Percentiles rank a stretch among this genome's conserved stretches.
Evolutionary conservation across 2,113 vertebrate genomes (phyloP).

Genomic region (Stigmatopora nigra): DNA sequence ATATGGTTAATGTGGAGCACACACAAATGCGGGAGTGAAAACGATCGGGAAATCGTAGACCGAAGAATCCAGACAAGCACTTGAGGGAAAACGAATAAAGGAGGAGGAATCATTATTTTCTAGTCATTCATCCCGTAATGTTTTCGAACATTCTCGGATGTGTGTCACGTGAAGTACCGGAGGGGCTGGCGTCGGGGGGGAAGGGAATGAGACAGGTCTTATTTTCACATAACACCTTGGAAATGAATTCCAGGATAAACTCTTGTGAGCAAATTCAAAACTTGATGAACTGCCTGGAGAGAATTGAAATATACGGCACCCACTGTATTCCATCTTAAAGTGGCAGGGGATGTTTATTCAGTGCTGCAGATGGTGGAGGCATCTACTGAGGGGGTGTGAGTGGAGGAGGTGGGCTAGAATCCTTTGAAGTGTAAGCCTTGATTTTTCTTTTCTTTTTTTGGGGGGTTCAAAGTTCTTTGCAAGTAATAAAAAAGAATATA

Average conservation of each 20-base stretch:
- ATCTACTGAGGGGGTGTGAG: not conserved
- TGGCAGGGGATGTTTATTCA: not conserved
- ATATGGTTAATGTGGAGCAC: slow-evolving; percentile 21
- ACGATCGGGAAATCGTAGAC: not conserved
- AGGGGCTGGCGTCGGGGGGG: slow-evolving; percentile 27
- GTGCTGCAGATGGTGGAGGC: too few species aligned
- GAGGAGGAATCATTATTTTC: slow-evolving; percentile 37
- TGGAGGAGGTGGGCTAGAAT: not conserved
- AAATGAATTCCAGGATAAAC: slow-evolving; percentile 27
- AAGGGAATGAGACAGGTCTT: slow-evolving; percentile 29
- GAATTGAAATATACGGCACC: not conserved
- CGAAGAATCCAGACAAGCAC: slow-evolving; percentile 10
- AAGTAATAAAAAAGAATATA: not conserved
- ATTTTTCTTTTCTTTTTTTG: not conserved
- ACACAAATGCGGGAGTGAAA: slow-evolving; percentile 9
- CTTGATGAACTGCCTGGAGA: not conserved
- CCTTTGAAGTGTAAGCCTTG: not conserved
- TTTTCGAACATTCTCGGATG: slow-evolving; percentile 48
- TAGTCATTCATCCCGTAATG: slow-evolving; percentile 40
- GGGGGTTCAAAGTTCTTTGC: not conserved
- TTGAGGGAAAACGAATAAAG: slow-evolving; percentile 18
- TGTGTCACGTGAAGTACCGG: slow-evolving; percentile 28
- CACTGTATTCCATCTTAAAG: not conserved
- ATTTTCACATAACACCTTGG: slow-evolving; percentile 34
- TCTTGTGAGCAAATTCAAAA: slow-evolving; percentile 27